phyloP scores from a whole-genome alignment of 2,888 invertebrate genomes.

The Xestia ashworthii region DNA sequence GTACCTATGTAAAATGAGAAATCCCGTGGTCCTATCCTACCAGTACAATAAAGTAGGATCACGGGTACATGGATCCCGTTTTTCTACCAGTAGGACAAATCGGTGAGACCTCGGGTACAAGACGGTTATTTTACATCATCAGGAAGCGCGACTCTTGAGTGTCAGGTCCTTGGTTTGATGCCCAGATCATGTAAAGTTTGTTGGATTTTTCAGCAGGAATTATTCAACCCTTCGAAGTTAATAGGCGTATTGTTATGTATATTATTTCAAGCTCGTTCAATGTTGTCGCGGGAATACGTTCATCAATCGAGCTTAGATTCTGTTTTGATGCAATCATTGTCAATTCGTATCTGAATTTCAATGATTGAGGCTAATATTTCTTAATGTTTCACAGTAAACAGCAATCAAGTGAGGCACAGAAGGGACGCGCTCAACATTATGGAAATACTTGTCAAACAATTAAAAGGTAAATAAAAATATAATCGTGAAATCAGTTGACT shows the following conservation, averaged over 20 bases:
- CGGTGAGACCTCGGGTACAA: too few species aligned
- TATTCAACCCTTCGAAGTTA: neutral
- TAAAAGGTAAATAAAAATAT: conserved; percentile 75
- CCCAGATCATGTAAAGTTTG: neutral
- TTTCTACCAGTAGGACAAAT: too few species aligned
- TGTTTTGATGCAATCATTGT: neutral
- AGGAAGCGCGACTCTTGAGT: neutral
- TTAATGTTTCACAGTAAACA: conserved; percentile 81
- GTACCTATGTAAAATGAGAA: too few species aligned
- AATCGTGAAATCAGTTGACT: neutral
- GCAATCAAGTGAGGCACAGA: conserved; percentile 86
- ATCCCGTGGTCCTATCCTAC: too few species aligned
- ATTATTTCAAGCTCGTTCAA: too few species aligned
- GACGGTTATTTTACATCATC: too few species aligned
- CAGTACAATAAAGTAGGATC: too few species aligned
- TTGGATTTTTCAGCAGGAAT: neutral
- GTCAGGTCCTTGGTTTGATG: neutral
- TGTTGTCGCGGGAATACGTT: neutral
- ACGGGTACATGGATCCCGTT: too few species aligned
- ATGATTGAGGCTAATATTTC: neutral
- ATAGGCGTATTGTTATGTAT: neutral
- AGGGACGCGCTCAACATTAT: conserved; percentile 85
- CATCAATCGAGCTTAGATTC: neutral
- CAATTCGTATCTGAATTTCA: neutral
- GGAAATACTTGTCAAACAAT: conserved; percentile 84